Percentiles rank a stretch among this genome's conserved stretches.
Evolutionary conservation across 2,888 invertebrate genomes (phyloP).

Genomic region (Boloria euphrosyne): DNA sequence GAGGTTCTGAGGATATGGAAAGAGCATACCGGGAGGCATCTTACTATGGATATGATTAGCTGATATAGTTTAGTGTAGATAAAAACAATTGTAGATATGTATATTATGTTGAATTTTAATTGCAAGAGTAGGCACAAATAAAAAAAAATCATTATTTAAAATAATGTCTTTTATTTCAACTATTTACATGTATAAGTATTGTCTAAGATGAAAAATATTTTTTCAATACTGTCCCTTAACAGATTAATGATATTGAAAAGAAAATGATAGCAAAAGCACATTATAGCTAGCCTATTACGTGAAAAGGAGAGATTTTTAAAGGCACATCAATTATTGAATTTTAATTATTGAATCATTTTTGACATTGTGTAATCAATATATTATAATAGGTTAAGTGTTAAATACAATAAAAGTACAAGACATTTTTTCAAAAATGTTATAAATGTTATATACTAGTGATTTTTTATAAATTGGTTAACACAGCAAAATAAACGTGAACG

Average conservation of each 20-base stretch:
- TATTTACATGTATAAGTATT: conserved; percentile 60
- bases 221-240: conserved; percentile 59
- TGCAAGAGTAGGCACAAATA: conserved; percentile 48
- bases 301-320: conserved; percentile 5
- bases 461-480: too few species aligned
- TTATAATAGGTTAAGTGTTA: too few species aligned
- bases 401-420: too few species aligned
- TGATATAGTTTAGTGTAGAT: conserved; percentile 29
- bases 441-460: too few species aligned
- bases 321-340: conserved; percentile 39
- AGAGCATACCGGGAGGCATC: conserved; percentile 89
- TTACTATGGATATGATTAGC: conserved; percentile 88
- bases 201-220: conserved; percentile 55
- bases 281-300: conserved; percentile 4
- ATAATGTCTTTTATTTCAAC: conserved; percentile 80
- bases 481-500: too few species aligned
- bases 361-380: too few species aligned
- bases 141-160: conserved; percentile 68
- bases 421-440: too few species aligned
- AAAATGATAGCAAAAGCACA: conserved; percentile 21
- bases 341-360: neutral
- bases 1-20: conserved; percentile 89
- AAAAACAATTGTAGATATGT: conserved; percentile 38
- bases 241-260: conserved; percentile 22
- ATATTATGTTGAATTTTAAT: conserved; percentile 21